Percentiles rank a stretch among this genome's conserved stretches.
Evolutionary conservation across 1,140 invertebrate genomes (phyloP).

Genomic region (Aricia agestis): DNA sequence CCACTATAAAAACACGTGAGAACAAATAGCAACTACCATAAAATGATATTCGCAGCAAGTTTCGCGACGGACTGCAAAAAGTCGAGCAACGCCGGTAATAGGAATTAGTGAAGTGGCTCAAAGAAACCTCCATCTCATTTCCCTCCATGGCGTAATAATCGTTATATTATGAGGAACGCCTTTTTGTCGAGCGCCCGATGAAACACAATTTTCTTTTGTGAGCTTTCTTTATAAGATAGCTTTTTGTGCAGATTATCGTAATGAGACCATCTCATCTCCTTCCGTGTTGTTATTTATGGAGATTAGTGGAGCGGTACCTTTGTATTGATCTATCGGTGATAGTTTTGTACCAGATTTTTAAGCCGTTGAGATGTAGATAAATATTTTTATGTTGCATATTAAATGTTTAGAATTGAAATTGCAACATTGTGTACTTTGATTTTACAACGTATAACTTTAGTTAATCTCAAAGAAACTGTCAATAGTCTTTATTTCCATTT

Average conservation of each 20-base stretch:
- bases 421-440: too few relatives aligned
- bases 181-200: slow-evolving; percentile 18
- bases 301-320: background rate
- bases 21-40: background rate
- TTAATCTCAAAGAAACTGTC: too few relatives aligned
- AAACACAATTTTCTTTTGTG: slow-evolving; percentile 22
- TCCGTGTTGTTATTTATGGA: slow-evolving; percentile 13
- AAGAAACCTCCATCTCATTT: slow-evolving; percentile 20
- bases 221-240: slow-evolving; percentile 12
- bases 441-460: too few relatives aligned
- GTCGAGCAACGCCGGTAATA: background rate
- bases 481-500: too few relatives aligned
- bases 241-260: slow-evolving; percentile 16
- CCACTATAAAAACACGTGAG: background rate
- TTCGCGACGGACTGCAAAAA: background rate
- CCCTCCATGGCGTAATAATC: slow-evolving; percentile 19
- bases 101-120: slow-evolving; percentile 14
- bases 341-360: background rate
- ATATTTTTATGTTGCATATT: too few relatives aligned
- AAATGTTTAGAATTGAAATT: too few relatives aligned
- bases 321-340: background rate
- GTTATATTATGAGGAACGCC: slow-evolving; percentile 19
- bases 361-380: too few relatives aligned
- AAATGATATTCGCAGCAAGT: slow-evolving; percentile 7
- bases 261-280: slow-evolving; percentile 16